These are phyloP conservation scores for Scolopax rusticola DNA, from an alignment of 2,797 vertebrate species.

Conservation along the genomic window DNA sequence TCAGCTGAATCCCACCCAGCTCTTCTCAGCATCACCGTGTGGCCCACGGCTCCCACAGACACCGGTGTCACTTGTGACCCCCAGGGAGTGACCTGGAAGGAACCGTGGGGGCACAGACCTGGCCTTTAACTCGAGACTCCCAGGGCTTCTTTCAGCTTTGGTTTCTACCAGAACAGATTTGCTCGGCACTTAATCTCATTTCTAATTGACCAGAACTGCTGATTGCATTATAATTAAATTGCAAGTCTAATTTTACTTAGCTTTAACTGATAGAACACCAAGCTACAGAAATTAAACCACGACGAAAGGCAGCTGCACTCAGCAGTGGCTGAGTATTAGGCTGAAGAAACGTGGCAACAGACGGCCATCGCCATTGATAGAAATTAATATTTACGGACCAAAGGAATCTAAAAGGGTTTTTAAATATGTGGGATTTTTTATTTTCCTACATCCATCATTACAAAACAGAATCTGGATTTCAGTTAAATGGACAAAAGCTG, in stretches of 20 bases:
- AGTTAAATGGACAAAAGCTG: not conserved
- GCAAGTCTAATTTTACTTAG: conserved; percentile 22
- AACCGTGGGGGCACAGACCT: not conserved
- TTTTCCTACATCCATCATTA: not conserved
- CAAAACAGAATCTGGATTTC: not conserved
- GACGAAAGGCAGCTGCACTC: not conserved
- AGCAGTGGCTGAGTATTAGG: not conserved
- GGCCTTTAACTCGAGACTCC: not conserved
- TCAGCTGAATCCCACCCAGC: not conserved
- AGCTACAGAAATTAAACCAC: not conserved
- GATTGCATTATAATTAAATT: not conserved
- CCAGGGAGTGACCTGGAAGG: not conserved
- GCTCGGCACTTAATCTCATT: not conserved
- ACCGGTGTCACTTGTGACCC: not conserved
- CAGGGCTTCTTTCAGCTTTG: not conserved
- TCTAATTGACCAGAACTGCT: conserved; percentile 14
- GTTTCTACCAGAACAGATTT: not conserved
- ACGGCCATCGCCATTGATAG: not conserved
- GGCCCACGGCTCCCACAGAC: fast-evolving
- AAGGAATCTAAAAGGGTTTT: not conserved
- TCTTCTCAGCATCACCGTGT: not conserved
- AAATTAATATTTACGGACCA: not conserved
- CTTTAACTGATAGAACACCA: not conserved
- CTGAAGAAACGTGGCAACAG: not conserved
- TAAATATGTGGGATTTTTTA: not conserved